Evolutionary conservation across 2,113 vertebrate species (phyloP).

Genomic region (Chitala chitala): DNA sequence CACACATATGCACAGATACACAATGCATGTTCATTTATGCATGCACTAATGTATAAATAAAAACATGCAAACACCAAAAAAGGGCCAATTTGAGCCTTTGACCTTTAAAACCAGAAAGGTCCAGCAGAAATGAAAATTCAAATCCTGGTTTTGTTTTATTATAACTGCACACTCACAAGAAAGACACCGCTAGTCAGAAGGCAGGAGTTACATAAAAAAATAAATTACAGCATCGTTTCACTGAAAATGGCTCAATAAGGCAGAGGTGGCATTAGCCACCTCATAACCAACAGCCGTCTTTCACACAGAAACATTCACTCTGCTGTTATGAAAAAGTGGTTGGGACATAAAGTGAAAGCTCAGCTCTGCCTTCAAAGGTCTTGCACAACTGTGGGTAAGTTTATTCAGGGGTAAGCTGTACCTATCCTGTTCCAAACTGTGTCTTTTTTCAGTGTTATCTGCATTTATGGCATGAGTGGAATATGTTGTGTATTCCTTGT

Average conservation of each 20-base stretch:
- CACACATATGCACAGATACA: too few relatives aligned
- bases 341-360: too few relatives aligned
- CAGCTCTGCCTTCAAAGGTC: background rate
- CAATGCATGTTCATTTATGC: too few relatives aligned
- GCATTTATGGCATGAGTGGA: background rate
- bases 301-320: background rate
- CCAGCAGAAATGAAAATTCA: background rate
- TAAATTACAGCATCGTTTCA: background rate
- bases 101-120: too few relatives aligned
- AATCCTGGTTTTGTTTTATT: background rate
- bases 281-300: background rate
- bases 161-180: background rate
- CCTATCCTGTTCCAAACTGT: background rate
- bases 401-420: too few relatives aligned
- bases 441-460: background rate
- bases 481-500: background rate
- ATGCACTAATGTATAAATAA: too few relatives aligned
- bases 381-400: background rate
- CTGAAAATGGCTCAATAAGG: background rate
- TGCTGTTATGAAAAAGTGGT: background rate
- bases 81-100: too few relatives aligned
- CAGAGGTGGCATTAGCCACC: background rate
- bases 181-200: background rate
- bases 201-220: background rate
- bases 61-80: too few relatives aligned